Conservation (phyloP, 2,797 vertebrate genomes). For the Melopsittacus undulatus region DNA sequence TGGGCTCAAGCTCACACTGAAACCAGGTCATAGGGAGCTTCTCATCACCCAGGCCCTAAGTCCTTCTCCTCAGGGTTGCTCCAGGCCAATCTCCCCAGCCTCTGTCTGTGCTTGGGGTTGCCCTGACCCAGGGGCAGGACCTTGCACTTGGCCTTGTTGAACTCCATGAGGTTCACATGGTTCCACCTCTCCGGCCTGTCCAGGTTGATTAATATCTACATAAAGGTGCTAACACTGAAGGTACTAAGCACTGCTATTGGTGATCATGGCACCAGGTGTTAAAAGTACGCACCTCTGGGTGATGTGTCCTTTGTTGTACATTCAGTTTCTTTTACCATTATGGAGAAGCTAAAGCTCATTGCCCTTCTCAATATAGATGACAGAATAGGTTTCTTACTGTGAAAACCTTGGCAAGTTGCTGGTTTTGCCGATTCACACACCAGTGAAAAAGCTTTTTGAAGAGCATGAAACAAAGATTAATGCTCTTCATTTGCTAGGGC, state of each 20-base stretch:
- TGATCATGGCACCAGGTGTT: background rate
- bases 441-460: background rate
- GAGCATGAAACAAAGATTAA: background rate
- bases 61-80: too few species aligned
- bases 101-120: too few species aligned
- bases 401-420: background rate
- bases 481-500: background rate
- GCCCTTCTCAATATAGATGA: background rate
- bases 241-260: background rate
- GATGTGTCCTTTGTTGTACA: background rate
- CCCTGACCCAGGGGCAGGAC: too few species aligned
- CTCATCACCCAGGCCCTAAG: too few species aligned
- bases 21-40: background rate
- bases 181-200: background rate
- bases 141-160: background rate
- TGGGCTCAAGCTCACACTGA: background rate
- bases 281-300: fast-evolving
- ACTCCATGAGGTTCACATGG: background rate
- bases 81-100: too few species aligned
- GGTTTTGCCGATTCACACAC: background rate
- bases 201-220: background rate
- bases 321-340: background rate
- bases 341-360: background rate
- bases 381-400: background rate
- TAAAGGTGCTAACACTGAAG: background rate